These are phyloP conservation scores for Colletes collaris DNA, from an alignment of 2,888 invertebrate species.

Conservation along the genomic window DNA sequence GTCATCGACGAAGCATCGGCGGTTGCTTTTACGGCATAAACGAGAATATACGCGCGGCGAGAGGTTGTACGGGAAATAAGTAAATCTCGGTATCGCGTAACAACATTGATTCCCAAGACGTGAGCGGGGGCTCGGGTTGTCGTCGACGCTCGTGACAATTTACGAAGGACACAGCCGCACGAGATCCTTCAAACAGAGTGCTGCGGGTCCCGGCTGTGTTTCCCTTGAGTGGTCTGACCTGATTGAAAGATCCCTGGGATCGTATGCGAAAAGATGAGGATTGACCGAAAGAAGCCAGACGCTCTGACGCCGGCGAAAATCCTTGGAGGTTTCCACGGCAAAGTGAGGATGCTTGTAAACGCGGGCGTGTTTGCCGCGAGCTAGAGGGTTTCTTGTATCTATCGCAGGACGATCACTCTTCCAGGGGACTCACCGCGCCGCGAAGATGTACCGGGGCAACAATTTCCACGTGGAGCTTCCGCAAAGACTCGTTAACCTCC, in stretches of 20 bases:
- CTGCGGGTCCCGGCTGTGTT: slow-evolving; percentile 20
- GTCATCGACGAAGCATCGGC: slow-evolving; percentile 10
- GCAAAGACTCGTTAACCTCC: slow-evolving; percentile 52
- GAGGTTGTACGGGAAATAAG: slow-evolving; percentile 21
- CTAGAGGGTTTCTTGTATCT: slow-evolving; percentile 58
- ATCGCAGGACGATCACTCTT: slow-evolving; percentile 58
- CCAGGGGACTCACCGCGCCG: neutral
- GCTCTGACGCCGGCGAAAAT: slow-evolving; percentile 41
- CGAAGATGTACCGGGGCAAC: slow-evolving; percentile 20
- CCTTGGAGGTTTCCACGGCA: slow-evolving; percentile 63
- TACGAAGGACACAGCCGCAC: slow-evolving; percentile 35
- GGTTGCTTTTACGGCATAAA: slow-evolving; percentile 4
- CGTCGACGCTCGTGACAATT: slow-evolving; percentile 37
- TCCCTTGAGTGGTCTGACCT: slow-evolving; percentile 53
- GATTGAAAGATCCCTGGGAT: slow-evolving; percentile 49
- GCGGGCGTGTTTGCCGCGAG: slow-evolving; percentile 47
- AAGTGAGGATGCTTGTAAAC: slow-evolving; percentile 74
- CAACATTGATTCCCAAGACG: slow-evolving; percentile 46
- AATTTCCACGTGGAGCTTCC: slow-evolving; percentile 40
- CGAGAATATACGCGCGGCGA: slow-evolving; percentile 17
- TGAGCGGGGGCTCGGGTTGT: slow-evolving; percentile 9
- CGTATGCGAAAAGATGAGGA: slow-evolving; percentile 64
- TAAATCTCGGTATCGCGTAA: slow-evolving; percentile 37
- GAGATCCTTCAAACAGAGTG: slow-evolving; percentile 37
- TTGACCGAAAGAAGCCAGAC: slow-evolving; percentile 59